phyloP scores from a whole-genome alignment of 30 jellyfish, hydroid and myxozoan species.

The Nemopilema nomurai region DNA sequence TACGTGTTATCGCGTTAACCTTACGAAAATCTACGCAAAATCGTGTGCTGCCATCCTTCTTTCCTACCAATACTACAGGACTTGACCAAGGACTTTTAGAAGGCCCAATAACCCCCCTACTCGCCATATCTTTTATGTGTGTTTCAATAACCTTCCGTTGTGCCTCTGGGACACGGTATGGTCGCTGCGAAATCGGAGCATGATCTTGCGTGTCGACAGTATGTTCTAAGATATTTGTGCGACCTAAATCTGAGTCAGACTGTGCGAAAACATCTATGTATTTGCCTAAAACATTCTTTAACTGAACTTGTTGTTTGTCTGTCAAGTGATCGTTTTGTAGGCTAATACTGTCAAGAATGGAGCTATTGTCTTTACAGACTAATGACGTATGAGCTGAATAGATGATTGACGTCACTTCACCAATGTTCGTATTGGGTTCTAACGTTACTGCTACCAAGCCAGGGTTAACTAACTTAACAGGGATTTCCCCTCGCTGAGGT shows the following conservation, averaged over 20 bases:
- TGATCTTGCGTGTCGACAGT: constrained; percentile 35
- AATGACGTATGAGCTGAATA: neutral
- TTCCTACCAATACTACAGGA: constrained; percentile 59
- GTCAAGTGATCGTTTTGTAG: constrained; percentile 9
- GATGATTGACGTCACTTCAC: constrained; percentile 34
- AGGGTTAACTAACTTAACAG: constrained; percentile 48
- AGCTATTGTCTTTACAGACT: neutral
- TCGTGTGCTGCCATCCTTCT: constrained; percentile 70
- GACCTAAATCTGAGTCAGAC: constrained; percentile 52
- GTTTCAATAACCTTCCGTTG: constrained; percentile 33
- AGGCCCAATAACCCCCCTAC: constrained; percentile 50
- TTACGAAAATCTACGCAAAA: constrained; percentile 70
- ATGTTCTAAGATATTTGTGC: constrained; percentile 18
- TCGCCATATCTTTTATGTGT: constrained; percentile 34
- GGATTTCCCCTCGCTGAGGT: constrained; percentile 61
- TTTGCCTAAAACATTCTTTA: constrained; percentile 26
- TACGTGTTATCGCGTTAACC: constrained; percentile 46
- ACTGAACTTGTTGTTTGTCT: constrained; percentile 29
- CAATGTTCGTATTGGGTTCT: constrained; percentile 41
- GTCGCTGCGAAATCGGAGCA: constrained; percentile 29
- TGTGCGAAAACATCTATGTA: constrained; percentile 31
- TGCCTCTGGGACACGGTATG: constrained; percentile 32
- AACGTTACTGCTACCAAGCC: neutral
- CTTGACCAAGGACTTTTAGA: constrained; percentile 64
- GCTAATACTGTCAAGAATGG: neutral